Evolutionary conservation across 1,140 invertebrate species (phyloP), one percentile per base, ranked within the genome.

Genomic region (Brachystomella parvula): DNA sequence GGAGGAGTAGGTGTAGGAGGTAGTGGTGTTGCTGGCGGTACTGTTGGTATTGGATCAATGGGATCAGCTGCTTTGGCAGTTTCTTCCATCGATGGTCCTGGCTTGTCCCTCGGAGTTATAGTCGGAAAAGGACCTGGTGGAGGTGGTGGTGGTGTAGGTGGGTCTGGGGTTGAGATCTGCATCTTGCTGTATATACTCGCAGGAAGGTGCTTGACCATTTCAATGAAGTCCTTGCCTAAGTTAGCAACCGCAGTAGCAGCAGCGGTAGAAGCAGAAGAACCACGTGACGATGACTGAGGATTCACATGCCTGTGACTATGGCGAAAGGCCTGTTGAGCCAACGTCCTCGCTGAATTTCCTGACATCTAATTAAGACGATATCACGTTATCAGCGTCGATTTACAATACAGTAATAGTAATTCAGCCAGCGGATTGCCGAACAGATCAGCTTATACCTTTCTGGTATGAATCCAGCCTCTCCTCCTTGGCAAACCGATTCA

Each of bases 71-170:
- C 15, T 53, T 53, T n/a, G n/a, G n/a, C n/a, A n/a, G n/a, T 26
- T 24, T 53, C 49, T 53, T 15, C 12, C 3, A 24, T 24, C 9
- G 49, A 9, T 15, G 12, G 12, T 3, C 49, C 49, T 53, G 49
- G 49, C 9, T 24, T 53, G 9, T 53, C 24, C 24, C 24, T 53
- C 49, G 49, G 49, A 6, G 49, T 53, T n/a, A n/a, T n/a, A n/a
- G n/a, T n/a, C n/a, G n/a, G n/a, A n/a, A n/a, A n/a, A 32, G 21
- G 26, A 47, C 29, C 62, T 63, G 64, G 15, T 35, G 6, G 24
- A 61, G n/a, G n/a, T 2, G 58, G 17, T 59, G 65, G 26, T n/a
- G 44, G 47, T 21, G 28, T 63, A 28, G 35, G 53, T 28, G n/a
- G 56, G 31, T 63, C 60, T 19, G 15, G 12, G 3, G 49, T 6